Evolutionary conservation across 1,140 invertebrate species (phyloP).

Genomic region (Atta texana): DNA sequence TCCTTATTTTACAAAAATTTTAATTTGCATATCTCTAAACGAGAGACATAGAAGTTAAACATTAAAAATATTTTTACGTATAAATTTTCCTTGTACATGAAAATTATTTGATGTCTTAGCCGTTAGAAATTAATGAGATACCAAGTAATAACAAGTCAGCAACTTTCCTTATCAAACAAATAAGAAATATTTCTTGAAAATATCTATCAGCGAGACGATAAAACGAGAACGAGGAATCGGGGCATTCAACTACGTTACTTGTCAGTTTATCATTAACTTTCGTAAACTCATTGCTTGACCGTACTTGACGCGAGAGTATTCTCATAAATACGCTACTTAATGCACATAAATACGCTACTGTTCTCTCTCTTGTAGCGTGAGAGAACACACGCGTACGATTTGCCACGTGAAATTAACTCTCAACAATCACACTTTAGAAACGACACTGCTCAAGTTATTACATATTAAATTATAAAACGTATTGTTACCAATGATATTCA

Average conservation of each 20-base stretch:
- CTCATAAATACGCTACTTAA: slow-evolving; percentile 27
- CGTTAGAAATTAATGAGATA: not conserved
- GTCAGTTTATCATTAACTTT: slow-evolving; percentile 46
- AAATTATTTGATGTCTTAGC: not conserved
- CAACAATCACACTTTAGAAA: slow-evolving; percentile 30
- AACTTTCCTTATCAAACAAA: not conserved
- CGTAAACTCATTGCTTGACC: slow-evolving; percentile 62
- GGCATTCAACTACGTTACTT: not conserved
- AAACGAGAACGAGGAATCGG: not conserved
- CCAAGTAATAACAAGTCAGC: not conserved
- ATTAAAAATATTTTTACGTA: not conserved
- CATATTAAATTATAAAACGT: too few relatives aligned
- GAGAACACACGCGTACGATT: slow-evolving; percentile 29
- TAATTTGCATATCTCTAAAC: not conserved
- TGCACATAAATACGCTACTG: slow-evolving; percentile 63
- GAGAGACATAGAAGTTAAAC: not conserved
- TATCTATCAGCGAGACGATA: slow-evolving; percentile 16
- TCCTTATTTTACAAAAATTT: not conserved
- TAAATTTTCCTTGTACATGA: not conserved
- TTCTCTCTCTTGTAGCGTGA: slow-evolving; percentile 48
- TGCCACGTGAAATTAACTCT: slow-evolving; percentile 40
- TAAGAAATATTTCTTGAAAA: not conserved
- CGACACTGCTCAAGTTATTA: not conserved
- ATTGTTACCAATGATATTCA: not conserved
- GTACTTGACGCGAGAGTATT: slow-evolving; percentile 63